A percentile compares a stretch with the other conserved stretches of the same genome.
These are phyloP conservation scores for Parotocinclus haroldoi DNA, from an alignment of 2,797 vertebrate genomes.

Conservation along the genomic window DNA sequence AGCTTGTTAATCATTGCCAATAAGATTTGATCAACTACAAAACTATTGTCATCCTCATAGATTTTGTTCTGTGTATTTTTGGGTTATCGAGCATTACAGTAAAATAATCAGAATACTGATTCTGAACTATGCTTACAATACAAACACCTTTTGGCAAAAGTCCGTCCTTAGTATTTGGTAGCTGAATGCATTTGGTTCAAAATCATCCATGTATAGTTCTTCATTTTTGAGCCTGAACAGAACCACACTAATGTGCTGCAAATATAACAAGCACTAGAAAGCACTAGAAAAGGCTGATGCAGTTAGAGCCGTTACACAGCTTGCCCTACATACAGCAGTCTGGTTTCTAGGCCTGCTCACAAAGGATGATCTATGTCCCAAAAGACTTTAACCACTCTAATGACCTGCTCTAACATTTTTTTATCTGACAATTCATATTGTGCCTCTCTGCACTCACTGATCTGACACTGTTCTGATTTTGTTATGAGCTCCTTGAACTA, in stretches of 20 bases:
- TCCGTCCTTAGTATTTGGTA: slow-evolving; percentile 40
- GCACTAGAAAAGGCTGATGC: neutral
- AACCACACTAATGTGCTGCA: slow-evolving; percentile 4
- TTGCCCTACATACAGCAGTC: slow-evolving; percentile 35
- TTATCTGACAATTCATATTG: slow-evolving; percentile 30
- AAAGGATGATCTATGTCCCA: slow-evolving; percentile 25
- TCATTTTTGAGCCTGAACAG: slow-evolving; percentile 1
- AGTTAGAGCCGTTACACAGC: slow-evolving; percentile 13
- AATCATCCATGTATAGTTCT: neutral
- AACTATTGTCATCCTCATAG: no score
- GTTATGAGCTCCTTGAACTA: slow-evolving; percentile 17
- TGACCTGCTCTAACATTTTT: slow-evolving; percentile 26
- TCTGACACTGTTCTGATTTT: slow-evolving; percentile 8
- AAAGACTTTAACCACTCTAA: slow-evolving; percentile 32
- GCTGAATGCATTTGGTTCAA: slow-evolving; percentile 19
- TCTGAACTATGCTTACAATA: no score
- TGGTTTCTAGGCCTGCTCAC: slow-evolving; percentile 33
- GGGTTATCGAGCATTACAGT: no score
- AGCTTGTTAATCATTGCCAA: no score
- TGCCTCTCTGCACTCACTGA: slow-evolving; percentile 11
- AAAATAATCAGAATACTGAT: no score
- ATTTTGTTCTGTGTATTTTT: no score
- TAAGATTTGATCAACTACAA: no score
- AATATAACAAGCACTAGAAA: slow-evolving; percentile 11
- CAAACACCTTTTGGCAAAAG: no score